A percentile compares a stretch with the other conserved stretches of the same genome.
Evolutionary conservation across 1,140 invertebrate genomes (phyloP).

Genomic region (Temnothorax longispinosus): DNA sequence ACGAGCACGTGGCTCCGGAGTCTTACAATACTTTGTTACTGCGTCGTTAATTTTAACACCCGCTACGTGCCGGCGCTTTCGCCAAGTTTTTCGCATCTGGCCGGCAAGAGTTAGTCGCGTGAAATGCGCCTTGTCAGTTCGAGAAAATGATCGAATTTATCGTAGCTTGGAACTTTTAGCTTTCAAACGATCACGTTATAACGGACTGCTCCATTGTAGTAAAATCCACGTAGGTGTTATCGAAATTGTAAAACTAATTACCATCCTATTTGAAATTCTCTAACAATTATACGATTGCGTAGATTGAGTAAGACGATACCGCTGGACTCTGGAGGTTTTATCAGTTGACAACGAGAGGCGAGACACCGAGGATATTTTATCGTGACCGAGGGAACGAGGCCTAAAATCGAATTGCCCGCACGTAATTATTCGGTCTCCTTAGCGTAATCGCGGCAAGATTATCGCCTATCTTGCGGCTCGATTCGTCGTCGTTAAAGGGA

Average conservation of each 20-base stretch:
- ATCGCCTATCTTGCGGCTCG: constrained; percentile 84
- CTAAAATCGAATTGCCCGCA: constrained; percentile 59
- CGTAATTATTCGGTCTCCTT: constrained; percentile 77
- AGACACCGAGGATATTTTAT: constrained; percentile 17
- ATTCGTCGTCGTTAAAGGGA: constrained; percentile 85
- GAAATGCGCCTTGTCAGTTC: constrained; percentile 6
- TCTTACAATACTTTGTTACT: constrained; percentile 83
- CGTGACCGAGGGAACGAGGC: not conserved
- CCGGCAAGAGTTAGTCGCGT: constrained; percentile 15
- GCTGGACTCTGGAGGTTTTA: not conserved
- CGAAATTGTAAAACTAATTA: not conserved
- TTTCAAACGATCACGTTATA: not conserved
- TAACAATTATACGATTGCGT: not conserved
- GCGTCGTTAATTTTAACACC: constrained; percentile 85
- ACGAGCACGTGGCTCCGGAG: constrained; percentile 49
- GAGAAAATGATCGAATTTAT: constrained; percentile 5
- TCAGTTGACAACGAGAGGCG: constrained; percentile 27
- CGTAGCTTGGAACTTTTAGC: not conserved
- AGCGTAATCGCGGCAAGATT: constrained; percentile 82
- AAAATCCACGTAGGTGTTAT: not conserved
- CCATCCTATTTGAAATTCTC: not conserved
- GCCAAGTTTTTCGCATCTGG: constrained; percentile 72
- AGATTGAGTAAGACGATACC: constrained; percentile 3
- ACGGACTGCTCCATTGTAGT: not conserved
- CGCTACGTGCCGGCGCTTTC: constrained; percentile 83